Evolutionary conservation across 2,888 invertebrate genomes (phyloP).

Genomic region (Epinotia brunnichana): DNA sequence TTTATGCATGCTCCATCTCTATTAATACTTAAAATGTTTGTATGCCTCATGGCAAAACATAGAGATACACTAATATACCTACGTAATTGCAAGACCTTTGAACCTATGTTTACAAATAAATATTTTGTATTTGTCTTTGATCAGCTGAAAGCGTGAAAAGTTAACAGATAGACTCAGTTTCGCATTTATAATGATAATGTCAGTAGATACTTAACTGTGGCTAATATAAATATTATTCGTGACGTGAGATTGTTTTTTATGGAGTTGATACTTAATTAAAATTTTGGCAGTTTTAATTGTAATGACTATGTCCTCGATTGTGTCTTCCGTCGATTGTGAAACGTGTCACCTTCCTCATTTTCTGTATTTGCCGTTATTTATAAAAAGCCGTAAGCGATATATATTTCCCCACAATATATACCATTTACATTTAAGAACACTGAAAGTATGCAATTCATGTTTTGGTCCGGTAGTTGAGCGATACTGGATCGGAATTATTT

Average conservation of each 20-base stretch:
- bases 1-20: too few species aligned
- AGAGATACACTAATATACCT: too few species aligned
- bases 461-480: conserved; percentile 26
- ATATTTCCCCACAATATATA: background rate
- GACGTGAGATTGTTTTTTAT: background rate
- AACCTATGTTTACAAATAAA: too few species aligned
- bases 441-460: conserved; percentile 26
- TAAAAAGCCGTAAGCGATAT: background rate
- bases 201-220: too few species aligned
- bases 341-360: conserved; percentile 32
- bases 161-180: too few species aligned
- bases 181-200: too few species aligned
- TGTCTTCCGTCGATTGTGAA: conserved; percentile 41
- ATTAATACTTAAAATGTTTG: too few species aligned
- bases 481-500: conserved; percentile 32
- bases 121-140: too few species aligned
- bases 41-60: too few species aligned
- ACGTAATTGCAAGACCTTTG: too few species aligned
- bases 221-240: too few species aligned
- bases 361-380: background rate
- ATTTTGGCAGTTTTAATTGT: conserved; percentile 35
- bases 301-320: conserved; percentile 27
- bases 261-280: background rate
- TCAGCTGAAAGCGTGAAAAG: too few species aligned
- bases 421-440: background rate